These are phyloP conservation scores for Sternarchorhynchus goeldii DNA, from an alignment of 2,797 vertebrate genomes.

Conservation along the genomic window DNA sequence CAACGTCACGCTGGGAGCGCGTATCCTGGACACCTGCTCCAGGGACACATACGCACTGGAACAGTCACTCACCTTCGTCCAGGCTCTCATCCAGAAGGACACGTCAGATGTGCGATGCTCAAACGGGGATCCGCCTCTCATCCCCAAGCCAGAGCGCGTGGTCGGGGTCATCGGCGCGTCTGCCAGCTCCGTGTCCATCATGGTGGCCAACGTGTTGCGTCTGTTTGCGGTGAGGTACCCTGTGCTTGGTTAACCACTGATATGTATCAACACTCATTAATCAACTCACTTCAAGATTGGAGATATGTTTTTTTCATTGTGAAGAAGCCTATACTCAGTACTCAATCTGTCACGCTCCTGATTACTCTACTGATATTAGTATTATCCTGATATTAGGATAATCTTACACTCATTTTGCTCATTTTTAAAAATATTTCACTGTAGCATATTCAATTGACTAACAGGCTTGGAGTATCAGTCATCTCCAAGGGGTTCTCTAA, in stretches of 20 bases:
- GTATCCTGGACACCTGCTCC: slow-evolving; percentile 90
- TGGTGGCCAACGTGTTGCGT: slow-evolving; percentile 92
- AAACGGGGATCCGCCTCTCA: slow-evolving; percentile 81
- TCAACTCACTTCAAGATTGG: too few species aligned
- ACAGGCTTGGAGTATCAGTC: slow-evolving; percentile 4
- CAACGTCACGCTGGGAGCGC: slow-evolving; percentile 87
- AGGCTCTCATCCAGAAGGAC: slow-evolving; percentile 86
- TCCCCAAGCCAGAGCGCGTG: slow-evolving; percentile 83
- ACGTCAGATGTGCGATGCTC: slow-evolving; percentile 83
- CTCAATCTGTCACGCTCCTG: too few species aligned
- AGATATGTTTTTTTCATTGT: too few species aligned
- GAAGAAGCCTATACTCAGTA: too few species aligned
- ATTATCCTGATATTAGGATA: too few species aligned
- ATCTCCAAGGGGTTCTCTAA: neutral
- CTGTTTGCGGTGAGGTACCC: slow-evolving; percentile 80
- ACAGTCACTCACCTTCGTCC: slow-evolving; percentile 87
- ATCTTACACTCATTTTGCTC: too few species aligned
- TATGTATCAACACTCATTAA: neutral
- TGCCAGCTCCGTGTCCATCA: slow-evolving; percentile 92
- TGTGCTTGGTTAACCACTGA: neutral
- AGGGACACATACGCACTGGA: slow-evolving; percentile 90
- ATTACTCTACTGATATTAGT: too few species aligned
- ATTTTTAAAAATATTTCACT: neutral
- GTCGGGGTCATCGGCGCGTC: slow-evolving; percentile 91
- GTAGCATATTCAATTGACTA: neutral